Evolutionary conservation across 1,140 invertebrate genomes (phyloP).

Genomic region (Holotrichia oblita): DNA sequence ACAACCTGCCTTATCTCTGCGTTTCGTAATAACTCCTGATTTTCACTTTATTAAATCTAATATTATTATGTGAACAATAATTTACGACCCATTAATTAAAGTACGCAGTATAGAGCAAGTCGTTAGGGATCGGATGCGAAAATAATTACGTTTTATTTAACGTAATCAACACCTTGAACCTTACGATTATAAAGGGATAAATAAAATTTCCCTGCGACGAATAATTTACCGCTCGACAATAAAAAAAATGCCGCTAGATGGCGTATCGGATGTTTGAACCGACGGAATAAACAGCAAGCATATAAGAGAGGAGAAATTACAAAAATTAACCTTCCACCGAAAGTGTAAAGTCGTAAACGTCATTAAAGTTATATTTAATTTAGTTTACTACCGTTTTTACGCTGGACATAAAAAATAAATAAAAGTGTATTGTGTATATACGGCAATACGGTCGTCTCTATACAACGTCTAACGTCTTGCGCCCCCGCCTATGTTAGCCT

Average conservation of each 20-base stretch:
- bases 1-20: too few relatives aligned
- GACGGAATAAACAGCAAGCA: neutral
- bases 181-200: constrained; percentile 24
- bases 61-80: neutral
- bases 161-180: constrained; percentile 19
- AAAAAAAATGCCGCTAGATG: constrained; percentile 1
- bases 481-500: neutral
- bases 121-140: neutral
- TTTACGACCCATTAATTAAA: constrained; percentile 3
- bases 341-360: constrained; percentile 29
- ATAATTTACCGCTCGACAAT: constrained; percentile 25
- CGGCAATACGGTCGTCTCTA: neutral
- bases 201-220: constrained; percentile 7
- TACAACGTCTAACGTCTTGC: neutral
- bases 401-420: constrained; percentile 24
- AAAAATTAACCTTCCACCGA: constrained; percentile 29
- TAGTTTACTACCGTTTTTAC: constrained; percentile 33
- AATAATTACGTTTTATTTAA: constrained; percentile 13
- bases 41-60: too few relatives aligned
- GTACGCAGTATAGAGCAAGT: neutral
- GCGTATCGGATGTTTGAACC: neutral
- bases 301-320: constrained; percentile 9
- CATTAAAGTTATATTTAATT: constrained; percentile 36
- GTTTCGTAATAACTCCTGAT: too few relatives aligned
- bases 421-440: constrained; percentile 18